Percentiles rank a stretch among this genome's conserved stretches.
Evolutionary conservation across 1,140 invertebrate species (phyloP).

Genomic region (Carcinoscorpius rotundicauda): DNA sequence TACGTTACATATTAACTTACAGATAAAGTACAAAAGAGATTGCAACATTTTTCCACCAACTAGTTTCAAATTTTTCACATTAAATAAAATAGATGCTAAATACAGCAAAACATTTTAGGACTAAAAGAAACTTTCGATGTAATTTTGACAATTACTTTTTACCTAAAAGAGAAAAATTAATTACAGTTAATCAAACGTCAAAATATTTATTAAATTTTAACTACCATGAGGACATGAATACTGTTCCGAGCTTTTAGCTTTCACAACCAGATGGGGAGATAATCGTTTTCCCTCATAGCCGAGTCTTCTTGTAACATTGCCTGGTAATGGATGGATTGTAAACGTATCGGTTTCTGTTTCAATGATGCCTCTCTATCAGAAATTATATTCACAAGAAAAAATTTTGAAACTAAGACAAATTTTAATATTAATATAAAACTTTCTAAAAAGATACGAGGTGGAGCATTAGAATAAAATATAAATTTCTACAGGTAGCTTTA

Average conservation of each 20-base stretch:
- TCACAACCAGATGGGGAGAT: constrained; percentile 17
- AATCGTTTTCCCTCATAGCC: not conserved
- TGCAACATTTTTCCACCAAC: too few species aligned
- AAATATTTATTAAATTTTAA: not conserved
- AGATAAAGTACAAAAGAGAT: too few species aligned
- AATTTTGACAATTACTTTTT: not conserved
- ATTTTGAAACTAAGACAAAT: too few species aligned
- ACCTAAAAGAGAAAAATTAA: not conserved
- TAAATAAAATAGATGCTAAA: not conserved
- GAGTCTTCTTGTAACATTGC: constrained; percentile 5
- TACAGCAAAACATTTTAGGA: not conserved
- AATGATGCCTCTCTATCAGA: constrained; percentile 20
- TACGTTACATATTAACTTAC: too few species aligned
- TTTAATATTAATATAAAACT: too few species aligned
- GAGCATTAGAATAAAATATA: too few species aligned
- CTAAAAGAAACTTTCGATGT: not conserved
- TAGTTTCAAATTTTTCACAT: too few species aligned
- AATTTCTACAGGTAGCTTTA: too few species aligned
- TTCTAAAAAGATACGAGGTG: too few species aligned
- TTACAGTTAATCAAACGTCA: not conserved
- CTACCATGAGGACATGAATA: constrained; percentile 23
- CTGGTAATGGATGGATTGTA: constrained; percentile 21
- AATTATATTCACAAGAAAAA: too few species aligned
- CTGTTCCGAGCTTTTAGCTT: constrained; percentile 17
- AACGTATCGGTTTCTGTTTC: constrained; percentile 15